Evolutionary conservation across 1,140 invertebrate genomes (phyloP), one percentile per base, ranked within the genome.

Genomic region (Anoplophora glabripennis): DNA sequence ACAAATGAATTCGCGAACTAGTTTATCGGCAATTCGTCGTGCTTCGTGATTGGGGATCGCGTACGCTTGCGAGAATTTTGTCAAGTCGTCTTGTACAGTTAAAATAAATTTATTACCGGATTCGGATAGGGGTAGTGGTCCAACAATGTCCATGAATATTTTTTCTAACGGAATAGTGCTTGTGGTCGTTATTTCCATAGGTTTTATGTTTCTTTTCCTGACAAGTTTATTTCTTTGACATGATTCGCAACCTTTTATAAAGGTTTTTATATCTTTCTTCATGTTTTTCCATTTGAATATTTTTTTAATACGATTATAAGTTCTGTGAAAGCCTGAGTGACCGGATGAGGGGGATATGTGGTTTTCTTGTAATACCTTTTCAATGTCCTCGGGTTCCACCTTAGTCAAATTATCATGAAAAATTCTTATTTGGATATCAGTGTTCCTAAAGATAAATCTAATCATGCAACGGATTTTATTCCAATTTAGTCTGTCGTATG

Each of bases 241-340:
- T 14, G 54, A 59, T 40, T 57, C 8, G 57, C 71, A 75, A 1
- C 44, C 59, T 40, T 69, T 62, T 11, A 75, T 59, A 47, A 70
- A 74, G 12, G 65, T 63, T 54, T 69, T 68, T 8, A 76, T 75
- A 45, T 71, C 67, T 8, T 68, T 46, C 51, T 69, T 73, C 71
- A 76, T 74, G 4, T 66, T 66, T 58, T 67, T 61, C 76, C 73
- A 77, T 61, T 65, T 74, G 54, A 63, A 76, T 17, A 72, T 56
- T n/a, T 68, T 49, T 42, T 70, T 62, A 11, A 77, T 73, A 67
- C 66, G 66, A 15, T 52, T 40, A 36, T 40, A 52, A 10, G 49
- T 52, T 21, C 49, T 49, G 12, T 18, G 12, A 21, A 18, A 46
- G 11, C 18, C 44, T 46, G 12, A 18, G 18, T 46, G 44, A 17